These are phyloP conservation scores for Unio delphinus DNA, from an alignment of 2,888 invertebrate species.

Conservation along the genomic window DNA sequence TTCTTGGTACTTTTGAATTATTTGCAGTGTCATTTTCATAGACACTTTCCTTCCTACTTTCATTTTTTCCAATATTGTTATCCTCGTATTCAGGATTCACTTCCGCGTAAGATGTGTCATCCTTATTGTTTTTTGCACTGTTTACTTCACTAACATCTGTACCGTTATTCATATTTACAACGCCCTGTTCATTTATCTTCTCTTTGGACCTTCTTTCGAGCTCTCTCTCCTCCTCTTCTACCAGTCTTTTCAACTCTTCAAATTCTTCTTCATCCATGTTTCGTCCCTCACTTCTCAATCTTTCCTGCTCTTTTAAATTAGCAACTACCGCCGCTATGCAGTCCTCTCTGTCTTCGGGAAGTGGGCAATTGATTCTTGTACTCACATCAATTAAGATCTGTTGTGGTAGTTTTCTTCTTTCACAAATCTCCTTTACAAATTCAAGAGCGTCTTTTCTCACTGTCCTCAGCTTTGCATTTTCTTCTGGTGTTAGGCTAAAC, in stretches of 20 bases:
- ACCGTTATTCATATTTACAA: constrained; percentile 2
- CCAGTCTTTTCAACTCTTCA: constrained; percentile 9
- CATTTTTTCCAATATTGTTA: background rate
- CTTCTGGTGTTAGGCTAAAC: background rate
- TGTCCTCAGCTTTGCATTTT: constrained; percentile 1
- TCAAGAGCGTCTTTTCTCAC: background rate
- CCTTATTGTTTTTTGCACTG: background rate
- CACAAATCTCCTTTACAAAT: background rate
- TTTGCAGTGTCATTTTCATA: background rate
- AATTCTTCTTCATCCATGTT: constrained; percentile 2
- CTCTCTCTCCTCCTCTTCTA: constrained; percentile 14
- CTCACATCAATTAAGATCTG: background rate
- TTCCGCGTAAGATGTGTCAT: background rate
- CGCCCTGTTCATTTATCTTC: background rate
- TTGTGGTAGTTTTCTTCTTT: constrained; percentile 4
- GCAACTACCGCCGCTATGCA: background rate
- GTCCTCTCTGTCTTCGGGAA: background rate
- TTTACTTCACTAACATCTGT: background rate
- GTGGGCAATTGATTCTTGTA: background rate
- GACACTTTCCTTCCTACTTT: too few relatives aligned
- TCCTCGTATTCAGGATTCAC: background rate
- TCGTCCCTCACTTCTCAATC: background rate
- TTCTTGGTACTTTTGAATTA: background rate
- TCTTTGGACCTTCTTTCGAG: constrained; percentile 11
- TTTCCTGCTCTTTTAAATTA: background rate